These are phyloP conservation scores for Tretioscincus oriximinensis DNA, from an alignment of 2,113 vertebrate species.

Conservation along the genomic window DNA sequence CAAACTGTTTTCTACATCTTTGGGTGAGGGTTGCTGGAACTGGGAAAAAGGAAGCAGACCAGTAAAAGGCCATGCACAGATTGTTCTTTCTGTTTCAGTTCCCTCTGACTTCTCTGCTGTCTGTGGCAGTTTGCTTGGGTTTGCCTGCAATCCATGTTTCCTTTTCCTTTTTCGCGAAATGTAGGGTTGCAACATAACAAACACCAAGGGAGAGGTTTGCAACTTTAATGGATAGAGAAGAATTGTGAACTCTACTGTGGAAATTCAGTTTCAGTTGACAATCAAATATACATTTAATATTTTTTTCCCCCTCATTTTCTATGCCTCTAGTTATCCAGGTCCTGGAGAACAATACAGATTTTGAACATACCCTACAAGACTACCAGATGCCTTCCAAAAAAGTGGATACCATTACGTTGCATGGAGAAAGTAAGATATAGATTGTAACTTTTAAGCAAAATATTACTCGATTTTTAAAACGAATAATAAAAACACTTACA, in stretches of 20 bases:
- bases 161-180: neutral
- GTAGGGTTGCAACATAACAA: neutral
- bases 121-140: neutral
- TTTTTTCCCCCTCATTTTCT: neutral
- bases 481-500: neutral
- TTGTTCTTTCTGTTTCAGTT: neutral
- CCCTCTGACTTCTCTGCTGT: neutral
- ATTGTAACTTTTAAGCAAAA: slow-evolving; percentile 20
- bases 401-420: slow-evolving; percentile 68
- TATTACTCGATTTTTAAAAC: neutral
- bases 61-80: neutral
- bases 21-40: neutral
- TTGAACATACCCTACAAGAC: slow-evolving; percentile 77
- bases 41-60: neutral
- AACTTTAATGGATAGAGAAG: no score
- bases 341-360: slow-evolving; percentile 85
- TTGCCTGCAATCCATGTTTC: no score
- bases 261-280: no score
- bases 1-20: neutral
- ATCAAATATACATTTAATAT: no score
- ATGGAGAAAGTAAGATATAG: slow-evolving; percentile 80
- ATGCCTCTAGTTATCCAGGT: slow-evolving; percentile 73
- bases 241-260: no score
- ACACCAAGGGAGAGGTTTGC: no score
- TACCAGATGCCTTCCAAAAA: slow-evolving; percentile 87